These are phyloP conservation scores for Drosophila leontia DNA, from an alignment of 1,140 invertebrate genomes.

Conservation along the genomic window DNA sequence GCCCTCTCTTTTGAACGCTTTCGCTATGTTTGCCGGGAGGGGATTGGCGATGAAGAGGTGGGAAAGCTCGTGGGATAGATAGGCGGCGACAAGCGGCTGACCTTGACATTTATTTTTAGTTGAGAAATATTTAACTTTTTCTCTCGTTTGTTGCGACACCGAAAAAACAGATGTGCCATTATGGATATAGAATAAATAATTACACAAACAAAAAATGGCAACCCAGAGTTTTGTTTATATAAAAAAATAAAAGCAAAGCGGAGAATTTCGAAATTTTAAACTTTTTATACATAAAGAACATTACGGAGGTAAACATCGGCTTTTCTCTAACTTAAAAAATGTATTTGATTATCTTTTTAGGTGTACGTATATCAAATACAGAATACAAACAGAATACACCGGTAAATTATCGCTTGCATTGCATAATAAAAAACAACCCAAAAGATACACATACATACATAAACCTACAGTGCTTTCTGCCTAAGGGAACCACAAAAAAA, in stretches of 20 bases:
- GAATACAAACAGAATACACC: neutral
- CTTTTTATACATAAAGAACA: no score
- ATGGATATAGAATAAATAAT: slow-evolving; percentile 21
- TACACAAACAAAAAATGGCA: slow-evolving; percentile 29
- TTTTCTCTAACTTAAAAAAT: neutral
- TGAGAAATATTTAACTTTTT: slow-evolving; percentile 70
- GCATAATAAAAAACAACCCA: slow-evolving; percentile 30
- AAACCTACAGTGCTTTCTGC: neutral
- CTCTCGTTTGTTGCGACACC: slow-evolving; percentile 48
- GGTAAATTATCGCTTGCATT: slow-evolving; percentile 15
- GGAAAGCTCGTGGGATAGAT: slow-evolving; percentile 24
- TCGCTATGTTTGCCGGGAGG: slow-evolving; percentile 9
- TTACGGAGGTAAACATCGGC: no score
- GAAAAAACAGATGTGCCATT: slow-evolving; percentile 37
- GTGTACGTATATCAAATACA: neutral
- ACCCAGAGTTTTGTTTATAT: slow-evolving; percentile 29
- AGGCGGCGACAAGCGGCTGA: slow-evolving; percentile 52
- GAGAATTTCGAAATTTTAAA: no score
- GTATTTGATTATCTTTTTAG: neutral
- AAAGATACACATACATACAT: slow-evolving; percentile 1
- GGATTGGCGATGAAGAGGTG: neutral
- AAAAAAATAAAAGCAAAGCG: neutral
- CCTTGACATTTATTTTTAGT: slow-evolving; percentile 84
- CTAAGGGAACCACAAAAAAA: neutral
- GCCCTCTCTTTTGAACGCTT: slow-evolving; percentile 28